Base-by-base conservation (phyloP, 2,888 invertebrate genomes). In the Incurvaria masculella region DNA sequence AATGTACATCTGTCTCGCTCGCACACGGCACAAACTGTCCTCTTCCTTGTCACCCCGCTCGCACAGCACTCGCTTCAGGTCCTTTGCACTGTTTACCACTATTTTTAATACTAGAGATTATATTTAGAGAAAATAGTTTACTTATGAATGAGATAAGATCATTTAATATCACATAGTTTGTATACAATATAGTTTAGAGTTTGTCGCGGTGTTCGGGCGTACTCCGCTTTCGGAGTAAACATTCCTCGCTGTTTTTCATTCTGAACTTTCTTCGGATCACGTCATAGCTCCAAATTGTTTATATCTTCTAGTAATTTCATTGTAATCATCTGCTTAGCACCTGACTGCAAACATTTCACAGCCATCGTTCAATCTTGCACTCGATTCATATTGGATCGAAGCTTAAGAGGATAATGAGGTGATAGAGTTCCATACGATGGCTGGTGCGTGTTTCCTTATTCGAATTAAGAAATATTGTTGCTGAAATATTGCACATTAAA, bases 211-310 rank as follows among this genome's bases (percentile, higher is more conserved):
- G 8, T 4, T 26, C 10, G 5, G 14, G 8, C 33, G 33, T n/a
- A 14, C 33, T 8, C 14, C 8, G 33, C 33, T 43, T 38, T 69
- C 62, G 70, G 68, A 69, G 33, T 74, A 78, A 72, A 73, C 78
- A 78, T 71, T 78, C 78, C 59, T 78, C 78, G 60, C 78, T 73
- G 66, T 78, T 78, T 70, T 78, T 78, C 78, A 78, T 78, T 73
- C 75, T 78, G 73, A 53, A 55, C 6, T 46, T 53, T 45, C 55
- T 59, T 62, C 60, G 61, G 63, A 61, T 74, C 65, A 74, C 68
- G 70, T 72, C 63, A 71, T 68, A n/a, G n/a, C n/a, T n/a, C n/a
- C n/a, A n/a, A n/a, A n/a, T n/a, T n/a, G n/a, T n/a, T n/a, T n/a
- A n/a, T n/a, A n/a, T n/a, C n/a, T n/a, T n/a, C n/a, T n/a, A n/a